Evolutionary conservation across 2,113 vertebrate species (phyloP), one percentile per base, ranked within the genome.

Genomic region (Gobiocypris rarus): DNA sequence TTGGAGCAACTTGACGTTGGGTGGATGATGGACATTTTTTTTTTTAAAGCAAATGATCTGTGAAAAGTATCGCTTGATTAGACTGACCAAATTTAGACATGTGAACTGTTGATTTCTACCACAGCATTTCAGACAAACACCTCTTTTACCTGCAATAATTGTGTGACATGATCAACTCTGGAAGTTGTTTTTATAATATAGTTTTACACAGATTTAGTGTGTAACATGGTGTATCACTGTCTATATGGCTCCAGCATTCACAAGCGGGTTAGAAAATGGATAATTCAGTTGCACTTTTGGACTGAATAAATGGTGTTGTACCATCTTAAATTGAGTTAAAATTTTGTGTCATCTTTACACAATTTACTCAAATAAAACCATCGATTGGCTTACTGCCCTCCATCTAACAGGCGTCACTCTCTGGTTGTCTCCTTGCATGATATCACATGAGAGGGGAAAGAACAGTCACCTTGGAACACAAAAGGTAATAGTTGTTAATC

Each of bases 401-500:
- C 22, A 86, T 85, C 90, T 91, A 89, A 89, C 85, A 90, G 90
- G 91, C 89, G 81, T 91, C 92, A 88, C 90, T 90, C 91, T 86
- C 91, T 93, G 92, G 82, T 83, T 38, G 69, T 65, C 50, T 75
- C 59, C 19, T 11, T 11, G 26, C 63, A 71, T 73, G 80, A 56
- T 71, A 75, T 81, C 43, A 52, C n/a, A 78, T 77, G 22, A 52
- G 77, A 84, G 58, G 41, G 45, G 58, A 88, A 79, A 78, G 86
- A 79, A 71, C 22, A 79, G 54, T 85, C 71, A 76, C 77, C 85
- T 77, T 84, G 74, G 14, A 89, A 89, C 89, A 93, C 89, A 92
- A 93, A 92, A 91, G 87, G 84, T 92, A 90, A 93, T 89, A 88
- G 88, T 86, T 87, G 89, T 85, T 94, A 93, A 93, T 92, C 90